Percentiles rank a stretch among this genome's conserved stretches.
Evolutionary conservation across 2,797 vertebrate species (phyloP).

Genomic region (Lepilemur ruficaudatus): DNA sequence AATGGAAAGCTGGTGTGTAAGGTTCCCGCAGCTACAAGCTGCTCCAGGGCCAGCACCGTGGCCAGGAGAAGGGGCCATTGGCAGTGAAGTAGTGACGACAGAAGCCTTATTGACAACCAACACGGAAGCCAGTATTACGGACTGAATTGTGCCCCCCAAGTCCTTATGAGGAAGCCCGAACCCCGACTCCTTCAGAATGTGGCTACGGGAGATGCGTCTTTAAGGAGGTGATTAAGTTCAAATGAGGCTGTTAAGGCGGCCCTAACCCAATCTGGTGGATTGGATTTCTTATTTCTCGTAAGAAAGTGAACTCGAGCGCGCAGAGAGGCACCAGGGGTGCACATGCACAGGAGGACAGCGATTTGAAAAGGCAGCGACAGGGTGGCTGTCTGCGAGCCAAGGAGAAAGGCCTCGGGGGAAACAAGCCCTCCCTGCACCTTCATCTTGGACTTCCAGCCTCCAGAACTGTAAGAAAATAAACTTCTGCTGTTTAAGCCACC

Average conservation of each 20-base stretch:
- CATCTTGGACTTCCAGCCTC: neutral
- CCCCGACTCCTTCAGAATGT: fast-evolving
- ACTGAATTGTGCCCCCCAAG: neutral
- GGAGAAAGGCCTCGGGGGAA: too few relatives aligned
- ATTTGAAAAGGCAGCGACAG: neutral
- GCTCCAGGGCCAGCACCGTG: neutral
- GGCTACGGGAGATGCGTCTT: neutral
- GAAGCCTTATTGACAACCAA: neutral
- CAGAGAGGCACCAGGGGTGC: neutral
- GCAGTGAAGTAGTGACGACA: too few relatives aligned
- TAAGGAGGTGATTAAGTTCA: neutral
- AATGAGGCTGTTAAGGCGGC: neutral
- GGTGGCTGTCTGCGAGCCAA: neutral
- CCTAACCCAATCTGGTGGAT: neutral
- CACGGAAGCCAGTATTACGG: neutral
- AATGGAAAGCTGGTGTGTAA: neutral
- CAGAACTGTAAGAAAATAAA: fast-evolving
- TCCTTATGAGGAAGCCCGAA: neutral
- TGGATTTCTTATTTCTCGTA: neutral
- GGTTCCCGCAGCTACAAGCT: neutral
- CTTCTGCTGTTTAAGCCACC: fast-evolving
- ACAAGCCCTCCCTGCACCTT: fast-evolving
- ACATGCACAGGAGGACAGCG: fast-evolving
- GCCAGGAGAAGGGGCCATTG: too few relatives aligned
- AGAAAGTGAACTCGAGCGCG: neutral